Percentiles rank a stretch among this genome's conserved stretches.
Conservation (phyloP, 2,797 vertebrate genomes). For the Sandelia bainsii region DNA sequence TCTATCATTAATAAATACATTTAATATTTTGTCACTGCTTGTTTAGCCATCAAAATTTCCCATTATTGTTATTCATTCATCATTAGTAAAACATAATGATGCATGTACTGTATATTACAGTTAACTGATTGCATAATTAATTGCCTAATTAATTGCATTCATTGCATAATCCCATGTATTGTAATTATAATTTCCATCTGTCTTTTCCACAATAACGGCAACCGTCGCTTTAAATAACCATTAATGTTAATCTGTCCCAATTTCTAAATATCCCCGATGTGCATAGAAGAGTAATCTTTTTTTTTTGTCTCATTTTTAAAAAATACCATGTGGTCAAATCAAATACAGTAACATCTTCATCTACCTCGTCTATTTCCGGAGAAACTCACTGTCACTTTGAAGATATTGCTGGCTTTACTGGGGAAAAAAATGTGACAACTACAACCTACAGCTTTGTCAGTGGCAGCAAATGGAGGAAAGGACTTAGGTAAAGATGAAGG, state of each 20-base stretch:
- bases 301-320: too few relatives aligned
- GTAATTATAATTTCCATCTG: constrained; percentile 18
- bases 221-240: neutral
- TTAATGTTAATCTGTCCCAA: neutral
- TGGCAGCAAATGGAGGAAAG: constrained; percentile 15
- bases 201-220: neutral
- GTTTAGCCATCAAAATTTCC: constrained; percentile 38
- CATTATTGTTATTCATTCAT: constrained; percentile 12
- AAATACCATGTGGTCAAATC: too few relatives aligned
- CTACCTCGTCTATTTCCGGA: constrained; percentile 5
- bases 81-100: constrained; percentile 42
- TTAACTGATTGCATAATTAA: constrained; percentile 24
- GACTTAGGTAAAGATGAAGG: constrained; percentile 33
- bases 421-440: constrained; percentile 10
- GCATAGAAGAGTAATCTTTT: neutral
- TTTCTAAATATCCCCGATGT: constrained; percentile 2
- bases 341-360: neutral
- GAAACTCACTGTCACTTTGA: constrained; percentile 17
- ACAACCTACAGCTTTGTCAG: constrained; percentile 37
- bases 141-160: constrained; percentile 37
- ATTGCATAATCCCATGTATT: constrained; percentile 25
- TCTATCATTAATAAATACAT: constrained; percentile 41
- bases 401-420: neutral
- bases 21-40: constrained; percentile 31
- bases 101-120: constrained; percentile 17